A percentile compares a stretch with the other conserved stretches of the same genome.
phyloP scores from a whole-genome alignment of 2,797 vertebrate species.

The Lithobates sylvaticus region DNA sequence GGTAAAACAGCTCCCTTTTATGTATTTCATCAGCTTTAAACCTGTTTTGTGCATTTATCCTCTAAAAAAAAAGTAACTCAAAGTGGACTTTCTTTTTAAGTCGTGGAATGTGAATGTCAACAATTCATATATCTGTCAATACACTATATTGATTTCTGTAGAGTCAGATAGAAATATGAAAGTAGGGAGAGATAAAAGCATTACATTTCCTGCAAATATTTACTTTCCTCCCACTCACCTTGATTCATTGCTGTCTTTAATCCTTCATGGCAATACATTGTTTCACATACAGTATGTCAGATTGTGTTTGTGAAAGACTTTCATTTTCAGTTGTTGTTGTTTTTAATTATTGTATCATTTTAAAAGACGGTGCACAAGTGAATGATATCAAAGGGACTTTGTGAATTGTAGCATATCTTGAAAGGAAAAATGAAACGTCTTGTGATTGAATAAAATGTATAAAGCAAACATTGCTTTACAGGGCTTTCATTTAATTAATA shows the following conservation, averaged over 20 bases:
- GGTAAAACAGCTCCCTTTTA: no score
- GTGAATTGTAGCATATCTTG: neutral
- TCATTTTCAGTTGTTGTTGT: neutral
- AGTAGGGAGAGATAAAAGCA: neutral
- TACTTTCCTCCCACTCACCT: slow-evolving; percentile 16
- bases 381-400: neutral
- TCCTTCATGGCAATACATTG: slow-evolving; percentile 2
- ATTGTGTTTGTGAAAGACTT: neutral
- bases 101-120: neutral
- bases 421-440: neutral
- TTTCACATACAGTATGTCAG: neutral
- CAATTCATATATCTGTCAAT: neutral
- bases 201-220: slow-evolving; percentile 19
- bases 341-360: neutral
- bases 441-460: neutral
- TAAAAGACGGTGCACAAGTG: neutral
- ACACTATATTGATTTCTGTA: neutral
- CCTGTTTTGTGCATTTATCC: neutral
- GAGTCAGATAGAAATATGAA: neutral
- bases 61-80: no score
- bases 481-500: neutral
- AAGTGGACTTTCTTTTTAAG: slow-evolving; percentile 1
- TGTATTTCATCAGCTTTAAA: no score
- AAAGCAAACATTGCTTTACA: neutral
- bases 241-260: neutral